Evolutionary conservation across 2,888 invertebrate species (phyloP), one percentile per base, ranked within the genome.

Genomic region (Ephialtes manifestator): DNA sequence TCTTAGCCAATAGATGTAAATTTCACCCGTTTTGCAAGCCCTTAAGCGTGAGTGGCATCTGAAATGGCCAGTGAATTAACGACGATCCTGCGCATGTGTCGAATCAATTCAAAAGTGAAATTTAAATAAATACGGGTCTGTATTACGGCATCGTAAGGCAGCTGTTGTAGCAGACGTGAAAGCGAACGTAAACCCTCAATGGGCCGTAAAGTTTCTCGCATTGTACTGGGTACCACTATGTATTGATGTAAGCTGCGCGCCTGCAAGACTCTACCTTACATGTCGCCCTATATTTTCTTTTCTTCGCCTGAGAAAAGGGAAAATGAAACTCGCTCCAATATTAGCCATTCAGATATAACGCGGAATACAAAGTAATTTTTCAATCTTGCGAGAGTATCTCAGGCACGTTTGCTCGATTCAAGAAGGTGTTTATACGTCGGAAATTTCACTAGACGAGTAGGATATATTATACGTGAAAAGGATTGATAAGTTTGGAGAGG

Each of bases 401-500:
- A 80, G 72, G 65, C 55, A 48, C 43, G 31, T 24, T 48, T 15
- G 18, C 0, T 60, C 48, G 13, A 35, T 70, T 60, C 48, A 28
- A 28, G 11, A 58, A 28, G 43, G 51, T 65, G 63, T 79, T 71
- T 71, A 71, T 79, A 63, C 79, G 72, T 53, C n/a, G 24, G 28
- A 28, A 75, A 70, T 75, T 70, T 75, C 48, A n/a, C 48, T 20
- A 28, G 8, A 15, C 31, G n/a, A 60, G 74, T 18, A 39, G 67
- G 68, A 75, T 68, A 53, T 65, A 55, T 77, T 58, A 74, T 43
- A 48, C 74, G 68, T 51, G 77, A 72, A 65, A 72, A 31, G 71
- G 63, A 82, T 82, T 82, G 81, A 81, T 82, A 82, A 77, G 65
- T 71, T 60, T 78, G 20, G 11, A 55, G 58, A 74, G 60, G 28